Percentiles rank a stretch among this genome's conserved stretches.
Conservation (phyloP, 2,797 vertebrate genomes). For the Enteromius trimaculatus region DNA sequence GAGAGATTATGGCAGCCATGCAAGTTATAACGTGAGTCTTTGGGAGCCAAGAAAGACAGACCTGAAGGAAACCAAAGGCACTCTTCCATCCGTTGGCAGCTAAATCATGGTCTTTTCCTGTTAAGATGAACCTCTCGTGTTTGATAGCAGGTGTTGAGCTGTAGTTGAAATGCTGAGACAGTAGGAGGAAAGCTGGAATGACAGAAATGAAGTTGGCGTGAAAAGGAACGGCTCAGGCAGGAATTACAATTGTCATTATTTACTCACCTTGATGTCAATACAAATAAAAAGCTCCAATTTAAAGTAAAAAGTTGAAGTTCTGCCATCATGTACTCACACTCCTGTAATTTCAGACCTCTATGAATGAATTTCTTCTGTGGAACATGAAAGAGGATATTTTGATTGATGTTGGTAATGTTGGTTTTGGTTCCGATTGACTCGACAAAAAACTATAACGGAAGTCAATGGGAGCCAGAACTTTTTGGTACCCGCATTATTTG, state of each 20-base stretch:
- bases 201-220: neutral
- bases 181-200: neutral
- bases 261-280: neutral
- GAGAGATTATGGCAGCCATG: conserved; percentile 92
- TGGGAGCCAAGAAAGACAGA: conserved; percentile 60
- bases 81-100: conserved; percentile 74
- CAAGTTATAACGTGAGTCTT: conserved; percentile 95
- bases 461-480: neutral
- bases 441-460: neutral
- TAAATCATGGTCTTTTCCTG: conserved; percentile 63
- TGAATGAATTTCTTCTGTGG: neutral
- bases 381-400: neutral
- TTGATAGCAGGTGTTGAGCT: conserved; percentile 14
- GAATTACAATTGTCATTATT: neutral
- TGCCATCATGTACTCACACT: neutral
- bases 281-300: neutral
- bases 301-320: neutral
- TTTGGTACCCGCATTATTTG: neutral
- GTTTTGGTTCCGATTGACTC: neutral
- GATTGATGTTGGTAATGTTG: neutral
- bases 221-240: neutral
- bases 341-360: too few relatives aligned
- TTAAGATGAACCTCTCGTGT: conserved; percentile 15
- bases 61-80: conserved; percentile 63
- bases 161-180: neutral